Conservation (phyloP, 2,797 vertebrate genomes). For the Urophycis tenuis region DNA sequence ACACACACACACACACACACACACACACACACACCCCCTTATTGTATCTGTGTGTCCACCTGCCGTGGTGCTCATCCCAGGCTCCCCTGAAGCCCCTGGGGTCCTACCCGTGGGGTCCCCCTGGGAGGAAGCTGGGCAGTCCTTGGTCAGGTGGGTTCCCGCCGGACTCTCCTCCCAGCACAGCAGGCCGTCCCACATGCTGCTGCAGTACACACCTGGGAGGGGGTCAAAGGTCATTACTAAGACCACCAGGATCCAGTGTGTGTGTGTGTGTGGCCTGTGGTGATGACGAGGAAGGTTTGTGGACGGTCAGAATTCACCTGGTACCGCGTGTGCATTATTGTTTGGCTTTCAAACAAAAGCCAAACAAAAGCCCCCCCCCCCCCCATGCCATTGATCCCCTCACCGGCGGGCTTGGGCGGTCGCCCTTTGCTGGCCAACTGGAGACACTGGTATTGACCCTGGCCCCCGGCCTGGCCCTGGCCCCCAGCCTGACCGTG, state of each 20-base stretch:
- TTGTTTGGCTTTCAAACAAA: neutral
- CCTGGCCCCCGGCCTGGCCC: slow-evolving; percentile 47
- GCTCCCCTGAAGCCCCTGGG: neutral
- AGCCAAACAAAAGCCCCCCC: slow-evolving; percentile 25
- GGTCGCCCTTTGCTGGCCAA: slow-evolving; percentile 40
- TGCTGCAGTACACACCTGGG: slow-evolving; percentile 78
- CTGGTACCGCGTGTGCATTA: too few species aligned
- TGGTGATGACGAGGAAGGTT: too few species aligned
- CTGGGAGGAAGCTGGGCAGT: slow-evolving; percentile 79
- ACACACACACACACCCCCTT: neutral
- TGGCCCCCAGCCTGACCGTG: slow-evolving; percentile 45
- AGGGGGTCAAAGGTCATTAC: neutral
- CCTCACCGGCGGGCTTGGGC: slow-evolving; percentile 68
- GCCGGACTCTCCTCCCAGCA: slow-evolving; percentile 90
- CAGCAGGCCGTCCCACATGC: slow-evolving; percentile 88
- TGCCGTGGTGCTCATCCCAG: neutral
- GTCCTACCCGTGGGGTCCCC: slow-evolving; percentile 74
- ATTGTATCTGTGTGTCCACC: neutral
- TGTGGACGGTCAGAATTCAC: too few species aligned
- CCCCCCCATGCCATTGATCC: slow-evolving; percentile 6
- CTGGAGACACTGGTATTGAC: slow-evolving; percentile 65
- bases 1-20: neutral
- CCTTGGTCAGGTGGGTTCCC: slow-evolving; percentile 72
- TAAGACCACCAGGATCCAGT: too few species aligned
- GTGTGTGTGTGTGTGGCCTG: too few species aligned